These are phyloP conservation scores for Elegia similella DNA, from an alignment of 2,888 invertebrate genomes.

Conservation along the genomic window DNA sequence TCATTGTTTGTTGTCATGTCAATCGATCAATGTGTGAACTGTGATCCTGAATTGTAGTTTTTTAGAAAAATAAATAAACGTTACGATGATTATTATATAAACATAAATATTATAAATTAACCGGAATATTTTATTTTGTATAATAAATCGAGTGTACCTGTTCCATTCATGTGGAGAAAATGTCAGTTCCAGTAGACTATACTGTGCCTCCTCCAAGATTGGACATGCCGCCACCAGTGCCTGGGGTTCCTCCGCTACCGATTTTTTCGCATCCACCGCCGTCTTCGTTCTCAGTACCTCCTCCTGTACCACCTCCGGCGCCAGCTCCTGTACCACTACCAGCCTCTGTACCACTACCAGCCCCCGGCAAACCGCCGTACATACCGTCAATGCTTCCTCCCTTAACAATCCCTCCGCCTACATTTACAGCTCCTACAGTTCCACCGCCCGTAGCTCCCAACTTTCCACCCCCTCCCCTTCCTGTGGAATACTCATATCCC, in stretches of 20 bases:
- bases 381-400: constrained; percentile 31
- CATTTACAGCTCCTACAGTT: constrained; percentile 7
- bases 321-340: constrained; percentile 34
- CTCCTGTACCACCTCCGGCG: constrained; percentile 19
- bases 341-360: constrained; percentile 29
- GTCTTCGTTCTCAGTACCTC: constrained; percentile 29
- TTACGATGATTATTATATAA: no score
- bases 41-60: no score
- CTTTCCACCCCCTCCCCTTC: constrained; percentile 13
- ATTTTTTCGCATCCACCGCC: constrained; percentile 40
- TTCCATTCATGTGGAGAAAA: constrained; percentile 27
- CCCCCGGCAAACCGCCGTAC: constrained; percentile 14
- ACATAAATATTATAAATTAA: no score
- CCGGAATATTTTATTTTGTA: no score
- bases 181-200: constrained; percentile 60
- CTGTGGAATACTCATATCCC: background rate
- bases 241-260: constrained; percentile 33
- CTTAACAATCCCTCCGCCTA: constrained; percentile 29
- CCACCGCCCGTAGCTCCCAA: constrained; percentile 3
- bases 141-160: background rate
- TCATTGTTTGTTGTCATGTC: background rate
- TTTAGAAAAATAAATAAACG: no score
- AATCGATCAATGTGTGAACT: background rate
- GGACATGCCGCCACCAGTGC: constrained; percentile 44
- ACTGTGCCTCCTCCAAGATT: constrained; percentile 57